These are phyloP conservation scores for Lutjanus erythropterus DNA, from an alignment of 2,113 vertebrate species.

Conservation along the genomic window DNA sequence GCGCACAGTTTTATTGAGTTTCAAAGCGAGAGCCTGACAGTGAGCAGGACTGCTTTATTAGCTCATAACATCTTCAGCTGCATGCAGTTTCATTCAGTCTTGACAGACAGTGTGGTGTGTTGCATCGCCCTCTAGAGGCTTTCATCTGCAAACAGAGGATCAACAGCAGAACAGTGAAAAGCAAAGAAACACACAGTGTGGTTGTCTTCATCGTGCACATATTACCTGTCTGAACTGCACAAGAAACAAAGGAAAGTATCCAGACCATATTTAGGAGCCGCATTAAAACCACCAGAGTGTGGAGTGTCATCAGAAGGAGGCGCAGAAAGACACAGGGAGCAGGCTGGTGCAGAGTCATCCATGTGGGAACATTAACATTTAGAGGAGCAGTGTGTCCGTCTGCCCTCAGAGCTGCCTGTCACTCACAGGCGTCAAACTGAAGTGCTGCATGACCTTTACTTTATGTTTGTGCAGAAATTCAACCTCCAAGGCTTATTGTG, in stretches of 20 bases:
- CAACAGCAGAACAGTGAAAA: background rate
- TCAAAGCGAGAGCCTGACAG: background rate
- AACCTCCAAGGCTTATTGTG: constrained; percentile 33
- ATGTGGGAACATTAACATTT: constrained; percentile 84
- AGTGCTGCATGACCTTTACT: constrained; percentile 77
- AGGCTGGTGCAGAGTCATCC: constrained; percentile 58
- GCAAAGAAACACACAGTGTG: background rate
- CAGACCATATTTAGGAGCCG: constrained; percentile 12
- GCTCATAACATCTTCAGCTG: background rate
- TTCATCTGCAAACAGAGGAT: constrained; percentile 31
- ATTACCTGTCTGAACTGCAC: background rate
- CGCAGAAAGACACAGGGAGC: background rate
- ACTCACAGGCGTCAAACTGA: constrained; percentile 74
- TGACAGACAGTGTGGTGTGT: constrained; percentile 18
- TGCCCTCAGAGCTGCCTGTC: constrained; percentile 71
- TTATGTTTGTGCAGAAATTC: constrained; percentile 30
- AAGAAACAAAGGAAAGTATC: constrained; percentile 9
- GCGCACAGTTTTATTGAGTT: background rate
- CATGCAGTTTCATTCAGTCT: background rate
- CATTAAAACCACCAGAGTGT: constrained; percentile 28
- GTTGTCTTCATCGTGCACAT: background rate
- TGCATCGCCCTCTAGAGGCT: constrained; percentile 73
- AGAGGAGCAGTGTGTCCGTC: constrained; percentile 32
- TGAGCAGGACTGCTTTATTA: background rate
- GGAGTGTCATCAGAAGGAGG: constrained; percentile 3